These are phyloP conservation scores for Plumapathes pennacea DNA, from an alignment of 92 coral and sea anemone species.

Conservation along the genomic window DNA sequence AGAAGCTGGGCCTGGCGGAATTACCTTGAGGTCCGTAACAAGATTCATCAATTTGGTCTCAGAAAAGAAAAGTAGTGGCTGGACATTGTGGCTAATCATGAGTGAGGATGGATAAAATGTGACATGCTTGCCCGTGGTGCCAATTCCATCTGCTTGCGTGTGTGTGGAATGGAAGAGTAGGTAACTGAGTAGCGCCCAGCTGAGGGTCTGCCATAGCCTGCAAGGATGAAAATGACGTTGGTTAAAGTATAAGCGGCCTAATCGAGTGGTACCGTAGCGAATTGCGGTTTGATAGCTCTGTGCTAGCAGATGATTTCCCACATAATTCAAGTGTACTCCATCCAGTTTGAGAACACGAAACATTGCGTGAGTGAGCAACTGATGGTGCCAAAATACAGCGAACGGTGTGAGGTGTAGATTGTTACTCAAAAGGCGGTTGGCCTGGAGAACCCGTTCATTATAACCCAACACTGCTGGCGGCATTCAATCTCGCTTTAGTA, in stretches of 20 bases:
- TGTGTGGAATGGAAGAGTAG: too few relatives aligned
- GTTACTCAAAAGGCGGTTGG: not conserved
- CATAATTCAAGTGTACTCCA: slow-evolving; percentile 9
- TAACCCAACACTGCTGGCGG: not conserved
- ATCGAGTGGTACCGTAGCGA: not conserved
- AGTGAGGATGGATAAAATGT: slow-evolving; percentile 23
- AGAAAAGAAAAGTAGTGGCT: slow-evolving; percentile 11
- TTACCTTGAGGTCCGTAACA: not conserved
- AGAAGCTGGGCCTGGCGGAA: not conserved
- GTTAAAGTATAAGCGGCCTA: not conserved
- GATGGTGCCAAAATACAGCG: slow-evolving; percentile 8
- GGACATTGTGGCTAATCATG: slow-evolving; percentile 19
- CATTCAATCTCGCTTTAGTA: not conserved
- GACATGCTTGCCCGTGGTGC: slow-evolving; percentile 13
- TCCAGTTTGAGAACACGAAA: too few relatives aligned
- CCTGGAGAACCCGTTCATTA: not conserved
- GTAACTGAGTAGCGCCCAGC: not conserved
- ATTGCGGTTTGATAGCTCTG: slow-evolving; percentile 11
- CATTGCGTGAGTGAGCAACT: too few relatives aligned
- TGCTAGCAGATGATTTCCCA: not conserved
- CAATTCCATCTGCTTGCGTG: not conserved
- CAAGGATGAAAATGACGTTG: not conserved
- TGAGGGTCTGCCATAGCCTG: not conserved
- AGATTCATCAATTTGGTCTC: slow-evolving; percentile 21
- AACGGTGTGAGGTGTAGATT: not conserved